Evolutionary conservation across 2,888 invertebrate genomes (phyloP).

Genomic region (Lutraria lutraria): DNA sequence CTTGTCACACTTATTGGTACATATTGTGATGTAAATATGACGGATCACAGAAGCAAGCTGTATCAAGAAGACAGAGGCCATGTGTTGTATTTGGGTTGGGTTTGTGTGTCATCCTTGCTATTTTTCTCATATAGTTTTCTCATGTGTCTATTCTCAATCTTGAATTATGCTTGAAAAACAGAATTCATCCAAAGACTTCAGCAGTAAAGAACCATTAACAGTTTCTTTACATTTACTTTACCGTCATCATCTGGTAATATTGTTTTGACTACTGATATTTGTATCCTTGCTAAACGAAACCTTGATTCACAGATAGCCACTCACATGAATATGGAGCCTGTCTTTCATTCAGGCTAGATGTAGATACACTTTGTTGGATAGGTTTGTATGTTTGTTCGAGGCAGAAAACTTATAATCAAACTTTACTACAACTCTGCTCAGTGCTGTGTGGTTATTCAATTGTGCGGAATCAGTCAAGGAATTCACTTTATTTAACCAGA

Average conservation of each 20-base stretch:
- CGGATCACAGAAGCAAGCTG: not conserved
- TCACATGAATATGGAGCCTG: constrained; percentile 15
- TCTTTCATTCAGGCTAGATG: not conserved
- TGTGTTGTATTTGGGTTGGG: constrained; percentile 60
- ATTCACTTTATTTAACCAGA: no score
- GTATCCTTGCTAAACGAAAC: not conserved
- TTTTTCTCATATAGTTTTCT: constrained; percentile 13
- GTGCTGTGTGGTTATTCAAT: no score
- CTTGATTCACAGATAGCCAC: constrained; percentile 9
- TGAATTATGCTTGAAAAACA: not conserved
- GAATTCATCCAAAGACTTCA: no score
- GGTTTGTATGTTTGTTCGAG: not conserved
- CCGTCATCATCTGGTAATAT: not conserved
- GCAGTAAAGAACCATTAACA: no score
- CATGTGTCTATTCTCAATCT: constrained; percentile 7
- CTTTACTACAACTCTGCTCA: not conserved
- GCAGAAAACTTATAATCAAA: not conserved
- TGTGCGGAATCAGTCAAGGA: no score
- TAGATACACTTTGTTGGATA: not conserved
- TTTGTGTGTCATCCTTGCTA: constrained; percentile 75
- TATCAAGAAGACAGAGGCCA: constrained; percentile 66
- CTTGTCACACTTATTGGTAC: not conserved
- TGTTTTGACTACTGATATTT: not conserved
- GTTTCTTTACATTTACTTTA: no score
- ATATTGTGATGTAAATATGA: not conserved